phyloP scores from a whole-genome alignment of 1,140 invertebrate species.

The Halictus rubicundus region DNA sequence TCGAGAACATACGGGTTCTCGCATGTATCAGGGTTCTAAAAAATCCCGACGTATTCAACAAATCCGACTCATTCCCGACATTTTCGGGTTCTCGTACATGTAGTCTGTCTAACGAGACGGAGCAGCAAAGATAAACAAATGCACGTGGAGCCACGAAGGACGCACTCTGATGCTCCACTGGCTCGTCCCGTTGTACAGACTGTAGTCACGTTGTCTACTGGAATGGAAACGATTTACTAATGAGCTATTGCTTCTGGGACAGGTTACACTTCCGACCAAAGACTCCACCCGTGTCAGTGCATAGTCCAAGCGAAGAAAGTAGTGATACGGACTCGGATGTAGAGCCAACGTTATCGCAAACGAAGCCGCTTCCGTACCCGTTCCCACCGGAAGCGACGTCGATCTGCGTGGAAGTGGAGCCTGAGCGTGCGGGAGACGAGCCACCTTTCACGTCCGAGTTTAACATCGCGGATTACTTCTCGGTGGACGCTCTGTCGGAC shows the following conservation, averaged over 20 bases:
- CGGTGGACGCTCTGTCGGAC: conserved; percentile 70
- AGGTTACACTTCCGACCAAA: conserved; percentile 90
- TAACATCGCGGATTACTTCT: conserved; percentile 78
- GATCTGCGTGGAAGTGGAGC: conserved; percentile 77
- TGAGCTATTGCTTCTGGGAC: conserved; percentile 36
- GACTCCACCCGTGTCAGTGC: conserved; percentile 82
- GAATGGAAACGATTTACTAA: neutral
- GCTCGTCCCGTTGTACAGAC: too few relatives aligned
- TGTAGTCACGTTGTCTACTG: too few relatives aligned
- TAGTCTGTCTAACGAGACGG: too few relatives aligned
- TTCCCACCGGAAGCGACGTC: conserved; percentile 78
- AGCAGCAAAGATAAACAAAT: too few relatives aligned
- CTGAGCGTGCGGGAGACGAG: conserved; percentile 72
- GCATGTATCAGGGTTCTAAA: too few relatives aligned
- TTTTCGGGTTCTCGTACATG: too few relatives aligned
- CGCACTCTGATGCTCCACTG: too few relatives aligned
- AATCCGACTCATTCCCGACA: too few relatives aligned
- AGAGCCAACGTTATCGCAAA: conserved; percentile 52
- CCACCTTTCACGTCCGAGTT: conserved; percentile 77
- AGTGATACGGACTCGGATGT: conserved; percentile 71
- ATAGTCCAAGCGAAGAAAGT: conserved; percentile 70
- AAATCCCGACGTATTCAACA: too few relatives aligned
- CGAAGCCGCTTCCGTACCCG: conserved; percentile 71
- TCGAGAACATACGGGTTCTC: too few relatives aligned
- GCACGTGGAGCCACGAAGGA: too few relatives aligned